These are phyloP conservation scores for Elachura formosa DNA, from an alignment of 2,113 vertebrate genomes.

Conservation along the genomic window DNA sequence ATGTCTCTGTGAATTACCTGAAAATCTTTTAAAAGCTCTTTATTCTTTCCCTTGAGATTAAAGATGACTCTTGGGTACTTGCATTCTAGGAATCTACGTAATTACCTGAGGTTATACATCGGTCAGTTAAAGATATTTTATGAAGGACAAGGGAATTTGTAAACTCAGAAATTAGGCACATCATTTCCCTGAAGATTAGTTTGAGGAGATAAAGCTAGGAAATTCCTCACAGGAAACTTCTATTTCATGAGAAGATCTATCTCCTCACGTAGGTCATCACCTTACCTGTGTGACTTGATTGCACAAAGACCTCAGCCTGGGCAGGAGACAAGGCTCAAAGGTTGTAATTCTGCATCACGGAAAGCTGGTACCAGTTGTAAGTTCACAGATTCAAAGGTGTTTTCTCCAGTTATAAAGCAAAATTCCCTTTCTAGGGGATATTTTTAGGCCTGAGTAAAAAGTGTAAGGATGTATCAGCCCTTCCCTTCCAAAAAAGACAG, in stretches of 20 bases:
- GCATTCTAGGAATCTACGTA: not conserved
- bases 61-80: not conserved
- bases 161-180: not conserved
- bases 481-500: not conserved
- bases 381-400: not conserved
- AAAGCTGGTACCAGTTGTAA: not conserved
- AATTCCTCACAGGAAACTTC: not conserved
- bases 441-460: not conserved
- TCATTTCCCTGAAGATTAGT: not conserved
- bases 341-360: not conserved
- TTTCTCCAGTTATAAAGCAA: not conserved
- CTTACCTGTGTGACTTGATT: not conserved
- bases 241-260: not conserved
- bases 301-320: not conserved
- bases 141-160: not conserved
- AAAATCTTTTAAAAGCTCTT: constrained; percentile 26
- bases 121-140: not conserved
- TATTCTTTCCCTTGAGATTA: not conserved
- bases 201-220: not conserved
- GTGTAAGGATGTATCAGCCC: not conserved
- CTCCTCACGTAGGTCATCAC: not conserved
- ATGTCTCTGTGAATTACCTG: constrained; percentile 18
- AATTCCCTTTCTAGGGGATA: not conserved
- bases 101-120: not conserved
- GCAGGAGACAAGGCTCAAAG: not conserved